Base-by-base conservation (phyloP, 2,113 vertebrate genomes). In the Nannobrachium achirus region DNA sequence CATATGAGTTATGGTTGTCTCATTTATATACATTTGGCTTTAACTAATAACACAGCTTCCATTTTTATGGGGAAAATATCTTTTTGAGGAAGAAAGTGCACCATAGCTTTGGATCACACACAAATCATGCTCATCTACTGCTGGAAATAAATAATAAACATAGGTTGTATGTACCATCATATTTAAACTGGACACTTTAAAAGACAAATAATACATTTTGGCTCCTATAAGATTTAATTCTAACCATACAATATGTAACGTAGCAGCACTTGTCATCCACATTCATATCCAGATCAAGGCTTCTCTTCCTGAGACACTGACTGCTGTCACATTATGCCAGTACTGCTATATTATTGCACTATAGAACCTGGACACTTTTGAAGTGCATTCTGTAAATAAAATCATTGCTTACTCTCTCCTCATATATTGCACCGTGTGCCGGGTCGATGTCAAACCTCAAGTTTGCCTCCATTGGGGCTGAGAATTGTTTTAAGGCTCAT, bases 291-390 rank as follows among this genome's bases (percentile, higher is more conserved):
- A 45, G 76, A 83, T 76, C 70, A 74, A 63, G 59, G 57, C 48
- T n/a, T 63, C 76, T 80, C 63, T 69, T 69, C 51, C 63, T 66
- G 58, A 58, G 73, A 46, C 60, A 19, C 77, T 65, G 60, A 20
- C 25, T 10, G 13, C 63, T n/a, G 42, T 41, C 10, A 42, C 44
- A 8, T 19, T 72, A 58, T 44, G 48, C 60, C 76, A 57, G 67
- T n/a, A n/a, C n/a, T 18, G 59, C 78, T 53, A 51, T 89, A 89
- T 90, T 89, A 89, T 90, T 89, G 86, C 89, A 89, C 89, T 76
- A 86, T 55, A 62, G 64, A 80, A 73, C 48, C 73, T 44, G 68
- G 53, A 66, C 59, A 69, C 44, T 71, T n/a, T n/a, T 78, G 63
- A 75, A 68, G 72, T 65, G 78, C 56, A 65, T 55, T 67, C 64